These are phyloP conservation scores for Ciconia nigra DNA, from an alignment of 2,797 vertebrate genomes.

Conservation along the genomic window DNA sequence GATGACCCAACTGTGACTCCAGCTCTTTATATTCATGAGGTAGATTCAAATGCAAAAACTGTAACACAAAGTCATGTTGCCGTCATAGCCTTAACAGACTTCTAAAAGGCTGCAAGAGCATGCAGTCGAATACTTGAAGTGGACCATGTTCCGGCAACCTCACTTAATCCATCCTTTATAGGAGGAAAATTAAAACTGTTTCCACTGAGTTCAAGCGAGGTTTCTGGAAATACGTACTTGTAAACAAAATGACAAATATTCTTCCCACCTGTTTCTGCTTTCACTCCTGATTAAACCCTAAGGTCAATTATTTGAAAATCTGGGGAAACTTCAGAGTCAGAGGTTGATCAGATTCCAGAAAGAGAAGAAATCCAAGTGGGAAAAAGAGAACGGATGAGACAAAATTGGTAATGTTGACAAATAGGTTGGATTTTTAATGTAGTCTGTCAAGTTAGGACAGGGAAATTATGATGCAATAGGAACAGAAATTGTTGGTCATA, in stretches of 20 bases:
- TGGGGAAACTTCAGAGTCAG: slow-evolving; percentile 14
- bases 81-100: neutral
- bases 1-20: neutral
- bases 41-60: neutral
- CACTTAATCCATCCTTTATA: neutral
- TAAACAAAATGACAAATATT: slow-evolving; percentile 50
- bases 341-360: neutral
- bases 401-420: neutral
- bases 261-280: slow-evolving; percentile 15
- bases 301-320: slow-evolving; percentile 13
- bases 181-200: slow-evolving; percentile 47
- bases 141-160: neutral
- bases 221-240: slow-evolving; percentile 27
- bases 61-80: neutral
- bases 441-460: neutral
- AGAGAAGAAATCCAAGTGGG: neutral
- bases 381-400: neutral
- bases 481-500: neutral
- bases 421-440: neutral
- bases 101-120: neutral
- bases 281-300: neutral
- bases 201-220: neutral
- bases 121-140: neutral
- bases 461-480: slow-evolving; percentile 10
- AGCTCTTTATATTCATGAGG: neutral